Evolutionary conservation across 2,113 vertebrate species (phyloP).

Genomic region (Bubalus kerabau): DNA sequence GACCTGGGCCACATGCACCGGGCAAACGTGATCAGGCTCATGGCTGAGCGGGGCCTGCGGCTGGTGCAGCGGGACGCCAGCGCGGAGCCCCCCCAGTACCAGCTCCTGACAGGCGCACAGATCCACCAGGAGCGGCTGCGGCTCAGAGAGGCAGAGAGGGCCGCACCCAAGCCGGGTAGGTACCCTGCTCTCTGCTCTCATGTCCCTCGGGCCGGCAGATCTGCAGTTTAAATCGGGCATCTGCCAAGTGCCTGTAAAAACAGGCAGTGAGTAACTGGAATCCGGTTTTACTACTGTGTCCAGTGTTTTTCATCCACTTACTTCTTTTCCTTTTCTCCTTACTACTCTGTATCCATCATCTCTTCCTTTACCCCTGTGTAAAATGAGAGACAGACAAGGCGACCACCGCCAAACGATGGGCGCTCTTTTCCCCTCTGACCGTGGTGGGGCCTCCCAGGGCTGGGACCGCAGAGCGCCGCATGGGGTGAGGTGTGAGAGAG

Average conservation of each 20-base stretch:
- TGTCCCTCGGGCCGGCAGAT: fast-evolving
- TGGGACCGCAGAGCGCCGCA: fast-evolving
- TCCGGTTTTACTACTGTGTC: not conserved
- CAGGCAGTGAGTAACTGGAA: not conserved
- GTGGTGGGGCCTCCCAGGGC: not conserved
- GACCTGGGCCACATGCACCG: constrained; percentile 89
- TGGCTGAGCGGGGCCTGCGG: constrained; percentile 85
- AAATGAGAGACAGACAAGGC: not conserved
- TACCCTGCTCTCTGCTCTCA: not conserved
- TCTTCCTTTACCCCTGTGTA: not conserved
- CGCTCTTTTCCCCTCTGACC: no score
- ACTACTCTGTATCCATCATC: not conserved
- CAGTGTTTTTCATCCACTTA: no score
- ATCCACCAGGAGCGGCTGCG: constrained; percentile 88
- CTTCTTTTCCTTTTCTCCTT: not conserved
- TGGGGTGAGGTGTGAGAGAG: not conserved
- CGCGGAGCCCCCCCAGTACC: constrained; percentile 86
- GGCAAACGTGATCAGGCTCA: constrained; percentile 83
- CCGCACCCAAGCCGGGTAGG: constrained; percentile 79
- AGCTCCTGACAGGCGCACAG: constrained; percentile 90
- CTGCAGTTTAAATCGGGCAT: not conserved
- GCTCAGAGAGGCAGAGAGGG: constrained; percentile 83
- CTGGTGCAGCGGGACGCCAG: constrained; percentile 81
- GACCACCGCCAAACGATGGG: not conserved
- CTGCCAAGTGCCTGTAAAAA: not conserved